Evolutionary conservation across 1,140 invertebrate species (phyloP).

Genomic region (Drosophila pectinifera): DNA sequence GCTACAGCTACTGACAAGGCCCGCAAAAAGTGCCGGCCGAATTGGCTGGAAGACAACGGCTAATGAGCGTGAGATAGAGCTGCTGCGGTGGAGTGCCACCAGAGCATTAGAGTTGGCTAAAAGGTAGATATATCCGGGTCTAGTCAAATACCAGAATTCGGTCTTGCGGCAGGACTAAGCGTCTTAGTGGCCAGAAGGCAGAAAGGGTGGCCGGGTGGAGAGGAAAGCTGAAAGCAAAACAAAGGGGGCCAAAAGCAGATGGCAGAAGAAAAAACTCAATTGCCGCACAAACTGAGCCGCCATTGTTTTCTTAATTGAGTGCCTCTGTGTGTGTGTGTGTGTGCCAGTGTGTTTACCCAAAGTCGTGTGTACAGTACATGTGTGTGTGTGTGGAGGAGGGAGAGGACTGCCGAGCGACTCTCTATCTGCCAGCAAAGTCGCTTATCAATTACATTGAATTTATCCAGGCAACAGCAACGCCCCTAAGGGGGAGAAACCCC

Average conservation of each 20-base stretch:
- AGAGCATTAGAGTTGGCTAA: conserved; percentile 8
- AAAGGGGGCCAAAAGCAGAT: conserved; percentile 40
- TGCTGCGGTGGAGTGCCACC: conserved; percentile 18
- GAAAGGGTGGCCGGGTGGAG: conserved; percentile 14
- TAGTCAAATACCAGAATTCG: conserved; percentile 48
- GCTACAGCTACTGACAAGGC: conserved; percentile 13
- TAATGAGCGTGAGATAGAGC: conserved; percentile 41
- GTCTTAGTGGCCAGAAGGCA: conserved; percentile 31
- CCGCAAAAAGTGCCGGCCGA: conserved; percentile 48
- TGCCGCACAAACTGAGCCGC: conserved; percentile 54
- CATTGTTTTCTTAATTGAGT: conserved; percentile 68
- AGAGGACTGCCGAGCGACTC: neutral
- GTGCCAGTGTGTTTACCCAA: conserved; percentile 34
- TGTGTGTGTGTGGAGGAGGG: conserved; percentile 3
- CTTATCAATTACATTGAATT: conserved; percentile 60
- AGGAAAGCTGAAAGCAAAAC: conserved; percentile 33
- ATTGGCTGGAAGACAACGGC: conserved; percentile 44
- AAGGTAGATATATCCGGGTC: conserved; percentile 10
- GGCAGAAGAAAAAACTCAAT: conserved; percentile 45
- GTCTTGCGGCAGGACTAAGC: conserved; percentile 38
- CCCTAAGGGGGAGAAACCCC: neutral
- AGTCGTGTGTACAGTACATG: conserved; percentile 7
- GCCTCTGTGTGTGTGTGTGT: conserved; percentile 22
- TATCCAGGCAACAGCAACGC: conserved; percentile 21
- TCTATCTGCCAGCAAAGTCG: conserved; percentile 22